Evolutionary conservation across 2,888 invertebrate genomes (phyloP).

Genomic region (Acrobeloides nanus): DNA sequence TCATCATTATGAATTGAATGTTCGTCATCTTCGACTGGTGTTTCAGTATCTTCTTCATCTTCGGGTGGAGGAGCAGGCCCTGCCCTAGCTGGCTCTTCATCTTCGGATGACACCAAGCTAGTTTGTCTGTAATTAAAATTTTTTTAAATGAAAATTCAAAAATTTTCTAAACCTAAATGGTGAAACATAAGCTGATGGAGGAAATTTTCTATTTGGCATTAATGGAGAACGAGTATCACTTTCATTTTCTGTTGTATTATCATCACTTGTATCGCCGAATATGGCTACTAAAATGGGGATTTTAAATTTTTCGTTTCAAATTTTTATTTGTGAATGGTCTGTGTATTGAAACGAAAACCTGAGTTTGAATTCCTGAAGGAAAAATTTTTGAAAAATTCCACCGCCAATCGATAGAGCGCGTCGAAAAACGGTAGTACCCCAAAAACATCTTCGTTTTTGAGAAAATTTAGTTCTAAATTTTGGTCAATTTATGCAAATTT

Average conservation of each 20-base stretch:
- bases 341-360: background rate
- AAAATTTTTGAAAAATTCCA: too few relatives aligned
- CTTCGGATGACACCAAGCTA: conserved; percentile 5
- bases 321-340: background rate
- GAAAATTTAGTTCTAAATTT: too few relatives aligned
- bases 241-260: conserved; percentile 43
- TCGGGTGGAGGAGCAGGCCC: conserved; percentile 4
- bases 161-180: conserved; percentile 13
- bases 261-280: conserved; percentile 51
- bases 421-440: too few relatives aligned
- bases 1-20: conserved; percentile 14
- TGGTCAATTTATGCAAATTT: too few relatives aligned
- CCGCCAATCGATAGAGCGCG: too few relatives aligned
- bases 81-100: conserved; percentile 8
- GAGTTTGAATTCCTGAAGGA: too few relatives aligned
- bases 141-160: too few relatives aligned
- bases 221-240: conserved; percentile 13
- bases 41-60: conserved; percentile 13
- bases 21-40: conserved; percentile 10
- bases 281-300: conserved; percentile 36
- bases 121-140: background rate
- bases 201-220: background rate
- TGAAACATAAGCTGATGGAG: conserved; percentile 13
- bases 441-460: too few relatives aligned
- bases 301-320: background rate